Percentiles rank a stretch among this genome's conserved stretches.
phyloP scores from a whole-genome alignment of 1,140 invertebrate genomes.

The Mactra quadrangularis region DNA sequence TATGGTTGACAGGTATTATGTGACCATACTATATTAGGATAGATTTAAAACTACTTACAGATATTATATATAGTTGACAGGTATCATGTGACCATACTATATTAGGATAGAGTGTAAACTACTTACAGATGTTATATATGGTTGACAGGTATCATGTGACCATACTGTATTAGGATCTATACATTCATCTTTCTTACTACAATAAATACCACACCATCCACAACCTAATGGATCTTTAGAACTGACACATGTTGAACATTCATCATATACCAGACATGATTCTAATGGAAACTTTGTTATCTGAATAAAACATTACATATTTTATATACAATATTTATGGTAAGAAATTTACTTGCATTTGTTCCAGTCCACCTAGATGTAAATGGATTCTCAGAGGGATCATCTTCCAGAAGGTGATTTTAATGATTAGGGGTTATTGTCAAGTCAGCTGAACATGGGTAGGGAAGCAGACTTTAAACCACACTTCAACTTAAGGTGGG shows the following conservation, averaged over 20 bases:
- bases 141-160: slow-evolving; percentile 63
- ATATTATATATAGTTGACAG: slow-evolving; percentile 65
- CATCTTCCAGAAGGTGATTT: too few species aligned
- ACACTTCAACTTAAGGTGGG: too few species aligned
- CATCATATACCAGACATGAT: slow-evolving; percentile 77
- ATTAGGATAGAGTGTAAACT: too few species aligned
- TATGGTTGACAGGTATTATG: slow-evolving; percentile 64
- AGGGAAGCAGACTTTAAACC: too few species aligned
- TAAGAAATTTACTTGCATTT: too few species aligned
- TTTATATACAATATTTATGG: too few species aligned
- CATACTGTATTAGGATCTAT: slow-evolving; percentile 14
- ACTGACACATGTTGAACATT: slow-evolving; percentile 78
- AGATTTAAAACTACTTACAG: too few species aligned
- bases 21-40: slow-evolving; percentile 33
- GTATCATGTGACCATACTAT: slow-evolving; percentile 37
- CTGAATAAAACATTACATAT: too few species aligned
- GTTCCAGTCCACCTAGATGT: too few species aligned
- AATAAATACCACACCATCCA: slow-evolving; percentile 80
- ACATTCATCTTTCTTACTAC: slow-evolving; percentile 67
- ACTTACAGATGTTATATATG: slow-evolving; percentile 66
- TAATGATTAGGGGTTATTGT: too few species aligned
- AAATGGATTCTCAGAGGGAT: too few species aligned
- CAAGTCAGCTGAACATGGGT: too few species aligned
- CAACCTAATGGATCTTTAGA: slow-evolving; percentile 79
- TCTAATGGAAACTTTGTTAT: slow-evolving; percentile 77